These are phyloP conservation scores for Ceriagrion tenellum DNA, from an alignment of 2,888 invertebrate species.

Conservation along the genomic window DNA sequence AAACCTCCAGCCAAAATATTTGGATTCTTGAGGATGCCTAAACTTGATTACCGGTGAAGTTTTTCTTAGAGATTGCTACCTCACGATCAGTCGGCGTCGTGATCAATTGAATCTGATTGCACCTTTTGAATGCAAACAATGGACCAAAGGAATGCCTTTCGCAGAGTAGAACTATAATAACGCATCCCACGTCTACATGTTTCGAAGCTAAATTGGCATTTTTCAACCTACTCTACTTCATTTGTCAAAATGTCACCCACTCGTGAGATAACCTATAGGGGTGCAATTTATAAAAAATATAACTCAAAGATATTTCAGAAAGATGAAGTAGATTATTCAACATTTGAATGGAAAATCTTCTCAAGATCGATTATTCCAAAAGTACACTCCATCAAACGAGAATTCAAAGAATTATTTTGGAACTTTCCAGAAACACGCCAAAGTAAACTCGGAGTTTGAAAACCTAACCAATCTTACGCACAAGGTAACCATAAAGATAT, in stretches of 20 bases:
- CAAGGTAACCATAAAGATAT: too few species aligned
- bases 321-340: neutral
- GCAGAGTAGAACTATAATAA: neutral
- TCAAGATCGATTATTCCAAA: neutral
- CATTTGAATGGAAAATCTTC: neutral
- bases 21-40: neutral
- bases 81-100: neutral
- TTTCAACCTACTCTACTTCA: neutral
- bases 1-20: neutral
- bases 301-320: neutral
- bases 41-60: neutral
- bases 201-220: neutral
- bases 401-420: too few species aligned
- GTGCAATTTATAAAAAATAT: neutral
- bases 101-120: neutral
- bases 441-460: too few species aligned
- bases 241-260: neutral
- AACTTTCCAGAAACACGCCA: too few species aligned
- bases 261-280: neutral
- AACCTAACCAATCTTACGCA: too few species aligned
- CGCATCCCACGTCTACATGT: neutral
- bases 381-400: neutral
- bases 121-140: neutral
- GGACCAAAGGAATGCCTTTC: neutral
- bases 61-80: neutral